phyloP scores from a whole-genome alignment of 2,797 vertebrate species.

The Anguilla obscura region DNA sequence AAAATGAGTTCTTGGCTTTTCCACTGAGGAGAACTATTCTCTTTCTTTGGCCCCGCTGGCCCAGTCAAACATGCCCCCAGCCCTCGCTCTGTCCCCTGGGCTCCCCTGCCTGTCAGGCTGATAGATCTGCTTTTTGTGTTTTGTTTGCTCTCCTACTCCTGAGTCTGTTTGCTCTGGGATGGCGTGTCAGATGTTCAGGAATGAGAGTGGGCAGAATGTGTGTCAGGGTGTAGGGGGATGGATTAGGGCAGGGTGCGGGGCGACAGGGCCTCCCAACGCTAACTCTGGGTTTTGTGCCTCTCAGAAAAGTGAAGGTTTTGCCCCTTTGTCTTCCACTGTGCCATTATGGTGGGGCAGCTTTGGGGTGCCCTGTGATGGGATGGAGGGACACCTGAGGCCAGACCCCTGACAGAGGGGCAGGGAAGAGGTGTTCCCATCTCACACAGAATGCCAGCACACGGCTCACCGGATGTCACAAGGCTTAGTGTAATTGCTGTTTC shows the following conservation, averaged over 20 bases:
- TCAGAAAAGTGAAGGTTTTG: neutral
- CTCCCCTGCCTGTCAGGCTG: neutral
- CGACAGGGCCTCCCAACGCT: neutral
- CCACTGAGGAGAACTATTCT: neutral
- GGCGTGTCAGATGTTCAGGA: constrained; percentile 9
- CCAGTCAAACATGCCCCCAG: neutral
- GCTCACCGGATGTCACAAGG: neutral
- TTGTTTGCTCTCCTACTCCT: constrained; percentile 16
- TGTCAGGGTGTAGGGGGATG: neutral
- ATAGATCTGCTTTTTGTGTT: constrained; percentile 19
- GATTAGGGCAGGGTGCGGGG: neutral
- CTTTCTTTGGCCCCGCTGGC: neutral
- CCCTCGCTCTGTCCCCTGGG: neutral
- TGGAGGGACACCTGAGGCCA: constrained; percentile 1
- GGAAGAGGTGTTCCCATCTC: neutral
- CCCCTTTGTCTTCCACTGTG: neutral
- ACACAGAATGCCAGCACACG: neutral
- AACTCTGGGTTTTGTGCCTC: neutral
- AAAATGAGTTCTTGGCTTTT: neutral
- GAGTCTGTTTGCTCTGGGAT: constrained; percentile 13
- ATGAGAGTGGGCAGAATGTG: constrained; percentile 12
- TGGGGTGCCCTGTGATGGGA: neutral
- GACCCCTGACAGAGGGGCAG: neutral
- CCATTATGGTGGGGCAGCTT: neutral
- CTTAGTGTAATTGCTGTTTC: constrained; percentile 17